Conservation (phyloP, 2,113 vertebrate species). For the Asarcornis scutulata region DNA sequence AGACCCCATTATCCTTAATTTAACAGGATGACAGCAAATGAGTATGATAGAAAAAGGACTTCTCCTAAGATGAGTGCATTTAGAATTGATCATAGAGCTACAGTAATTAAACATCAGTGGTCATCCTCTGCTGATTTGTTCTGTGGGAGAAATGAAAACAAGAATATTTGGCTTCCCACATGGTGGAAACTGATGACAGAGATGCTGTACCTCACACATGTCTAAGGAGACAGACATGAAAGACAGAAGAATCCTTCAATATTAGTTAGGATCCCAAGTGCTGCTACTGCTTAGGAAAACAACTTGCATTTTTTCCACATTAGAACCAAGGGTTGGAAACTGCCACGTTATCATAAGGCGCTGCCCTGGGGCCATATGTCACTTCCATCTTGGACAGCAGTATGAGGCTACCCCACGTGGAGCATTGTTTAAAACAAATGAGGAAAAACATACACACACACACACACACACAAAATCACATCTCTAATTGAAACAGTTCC, state of each 20-base stretch:
- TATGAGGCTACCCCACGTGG: background rate
- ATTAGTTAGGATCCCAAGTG: background rate
- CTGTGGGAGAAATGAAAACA: background rate
- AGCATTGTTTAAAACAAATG: background rate
- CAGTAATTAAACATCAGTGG: background rate
- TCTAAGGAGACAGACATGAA: background rate
- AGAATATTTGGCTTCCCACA: background rate
- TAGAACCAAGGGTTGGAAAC: background rate
- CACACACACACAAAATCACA: background rate
- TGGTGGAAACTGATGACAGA: background rate
- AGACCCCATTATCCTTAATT: background rate
- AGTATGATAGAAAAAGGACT: background rate
- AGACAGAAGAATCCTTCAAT: background rate
- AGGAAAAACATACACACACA: too few species aligned
- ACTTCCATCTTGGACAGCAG: background rate
- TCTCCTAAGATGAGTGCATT: background rate
- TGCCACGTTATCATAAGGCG: background rate
- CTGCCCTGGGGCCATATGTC: background rate
- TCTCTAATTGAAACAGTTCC: background rate
- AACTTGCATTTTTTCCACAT: background rate
- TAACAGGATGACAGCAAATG: background rate
- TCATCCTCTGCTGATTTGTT: background rate
- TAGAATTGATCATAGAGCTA: background rate
- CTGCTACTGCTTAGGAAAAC: background rate
- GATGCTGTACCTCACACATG: accelerated